Evolutionary conservation across 2,888 invertebrate species (phyloP).

Genomic region (Troides oblongomaculatus): DNA sequence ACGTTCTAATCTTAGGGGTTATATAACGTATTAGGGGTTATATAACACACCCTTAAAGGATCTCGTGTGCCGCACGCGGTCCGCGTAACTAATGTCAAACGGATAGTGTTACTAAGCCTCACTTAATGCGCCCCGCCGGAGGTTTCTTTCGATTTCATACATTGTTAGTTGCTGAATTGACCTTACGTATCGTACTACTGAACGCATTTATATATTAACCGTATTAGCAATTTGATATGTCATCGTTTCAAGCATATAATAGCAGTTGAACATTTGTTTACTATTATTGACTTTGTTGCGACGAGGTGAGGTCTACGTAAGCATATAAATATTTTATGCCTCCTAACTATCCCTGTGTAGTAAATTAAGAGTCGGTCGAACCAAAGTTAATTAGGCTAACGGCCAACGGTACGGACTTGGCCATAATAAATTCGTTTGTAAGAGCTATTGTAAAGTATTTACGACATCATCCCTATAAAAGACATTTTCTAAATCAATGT

Average conservation of each 20-base stretch:
- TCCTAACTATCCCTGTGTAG: too few relatives aligned
- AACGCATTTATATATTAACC: too few relatives aligned
- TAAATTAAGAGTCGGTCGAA: slow-evolving; percentile 3
- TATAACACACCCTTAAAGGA: neutral
- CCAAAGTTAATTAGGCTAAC: slow-evolving; percentile 8
- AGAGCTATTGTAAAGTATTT: slow-evolving; percentile 4
- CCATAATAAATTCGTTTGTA: neutral
- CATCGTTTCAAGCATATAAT: too few relatives aligned
- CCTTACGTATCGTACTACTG: too few relatives aligned
- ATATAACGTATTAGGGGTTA: neutral
- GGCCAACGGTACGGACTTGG: neutral
- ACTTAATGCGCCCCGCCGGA: neutral
- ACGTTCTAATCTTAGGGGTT: too few relatives aligned
- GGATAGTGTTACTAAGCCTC: slow-evolving; percentile 14
- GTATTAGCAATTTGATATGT: too few relatives aligned
- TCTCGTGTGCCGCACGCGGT: neutral
- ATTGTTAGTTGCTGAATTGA: too few relatives aligned
- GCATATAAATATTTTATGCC: too few relatives aligned
- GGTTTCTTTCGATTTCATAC: neutral
- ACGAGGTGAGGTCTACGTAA: too few relatives aligned
- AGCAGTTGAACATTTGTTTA: too few relatives aligned
- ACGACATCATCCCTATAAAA: slow-evolving; percentile 10
- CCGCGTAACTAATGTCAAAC: slow-evolving; percentile 14
- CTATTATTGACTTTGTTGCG: too few relatives aligned
- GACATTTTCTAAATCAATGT: neutral